Evolutionary conservation across 2,113 vertebrate species (phyloP).

Genomic region (Spea multiplicata): DNA sequence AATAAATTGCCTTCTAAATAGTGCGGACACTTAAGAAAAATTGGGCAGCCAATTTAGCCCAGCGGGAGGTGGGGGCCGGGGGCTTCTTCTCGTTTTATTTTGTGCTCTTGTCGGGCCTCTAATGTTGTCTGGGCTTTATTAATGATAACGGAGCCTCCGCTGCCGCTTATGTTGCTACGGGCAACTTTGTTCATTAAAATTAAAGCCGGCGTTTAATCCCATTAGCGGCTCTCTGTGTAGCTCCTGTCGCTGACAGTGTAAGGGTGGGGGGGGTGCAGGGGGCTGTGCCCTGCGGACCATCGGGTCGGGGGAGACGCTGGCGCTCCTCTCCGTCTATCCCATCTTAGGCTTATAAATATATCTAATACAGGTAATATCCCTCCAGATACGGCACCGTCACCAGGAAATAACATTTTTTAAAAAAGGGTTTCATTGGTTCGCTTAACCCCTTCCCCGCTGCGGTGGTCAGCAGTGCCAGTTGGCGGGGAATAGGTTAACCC

Average conservation of each 20-base stretch:
- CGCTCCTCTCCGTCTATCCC: not conserved
- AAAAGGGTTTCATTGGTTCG: not conserved
- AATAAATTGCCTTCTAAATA: slow-evolving; percentile 83
- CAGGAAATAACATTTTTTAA: not conserved
- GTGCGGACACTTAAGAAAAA: slow-evolving; percentile 84
- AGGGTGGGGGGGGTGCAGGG: slow-evolving; percentile 14
- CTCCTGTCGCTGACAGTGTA: slow-evolving; percentile 50
- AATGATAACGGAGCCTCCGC: slow-evolving; percentile 77
- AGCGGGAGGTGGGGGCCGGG: slow-evolving; percentile 69
- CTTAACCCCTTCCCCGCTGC: not conserved
- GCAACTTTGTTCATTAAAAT: slow-evolving; percentile 87
- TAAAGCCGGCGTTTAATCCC: slow-evolving; percentile 82
- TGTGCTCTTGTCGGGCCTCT: slow-evolving; percentile 70
- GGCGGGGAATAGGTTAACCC: not conserved
- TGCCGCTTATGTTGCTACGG: slow-evolving; percentile 89
- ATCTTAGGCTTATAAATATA: not conserved
- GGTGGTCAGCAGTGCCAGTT: not conserved
- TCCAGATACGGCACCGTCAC: not conserved
- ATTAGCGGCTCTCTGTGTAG: slow-evolving; percentile 77
- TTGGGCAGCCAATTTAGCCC: slow-evolving; percentile 81
- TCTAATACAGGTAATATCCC: not conserved
- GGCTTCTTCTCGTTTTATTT: slow-evolving; percentile 58
- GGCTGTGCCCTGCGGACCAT: slow-evolving; percentile 40
- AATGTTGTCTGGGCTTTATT: slow-evolving; percentile 80
- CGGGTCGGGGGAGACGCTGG: slow-evolving; percentile 9